Conservation (phyloP, 92 coral and sea anemone species). For the Zoanthus sansibaricus region DNA sequence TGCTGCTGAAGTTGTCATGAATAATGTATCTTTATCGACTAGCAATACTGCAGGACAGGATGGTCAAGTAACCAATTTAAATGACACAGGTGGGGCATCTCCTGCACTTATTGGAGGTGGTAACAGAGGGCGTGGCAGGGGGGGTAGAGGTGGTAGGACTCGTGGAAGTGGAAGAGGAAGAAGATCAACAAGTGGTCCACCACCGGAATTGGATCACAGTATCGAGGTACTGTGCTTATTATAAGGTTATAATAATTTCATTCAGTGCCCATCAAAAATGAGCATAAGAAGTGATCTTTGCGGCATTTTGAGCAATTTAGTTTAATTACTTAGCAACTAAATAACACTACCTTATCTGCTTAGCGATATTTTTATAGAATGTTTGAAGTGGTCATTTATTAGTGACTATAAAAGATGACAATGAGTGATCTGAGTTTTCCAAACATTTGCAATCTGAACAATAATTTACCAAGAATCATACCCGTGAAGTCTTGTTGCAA, state of each 20-base stretch:
- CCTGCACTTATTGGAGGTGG: slow-evolving; percentile 73
- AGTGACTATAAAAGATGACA: no score
- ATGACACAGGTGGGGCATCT: slow-evolving; percentile 61
- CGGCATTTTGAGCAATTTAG: no score
- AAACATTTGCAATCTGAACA: no score
- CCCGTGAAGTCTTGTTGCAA: no score
- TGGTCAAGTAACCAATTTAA: slow-evolving; percentile 68
- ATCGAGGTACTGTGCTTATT: slow-evolving; percentile 74
- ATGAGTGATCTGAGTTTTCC: no score
- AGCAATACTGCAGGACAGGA: slow-evolving; percentile 72
- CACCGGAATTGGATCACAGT: slow-evolving; percentile 96
- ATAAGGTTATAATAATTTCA: not conserved
- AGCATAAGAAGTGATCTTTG: no score
- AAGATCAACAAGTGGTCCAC: slow-evolving; percentile 94
- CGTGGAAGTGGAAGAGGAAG: slow-evolving; percentile 93
- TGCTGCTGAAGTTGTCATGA: slow-evolving; percentile 74
- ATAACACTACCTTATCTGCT: no score
- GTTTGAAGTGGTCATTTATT: no score
- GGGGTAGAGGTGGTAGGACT: slow-evolving; percentile 95
- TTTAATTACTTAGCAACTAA: no score
- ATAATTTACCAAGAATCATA: no score
- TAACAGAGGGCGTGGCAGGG: slow-evolving; percentile 90
- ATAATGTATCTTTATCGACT: slow-evolving; percentile 67
- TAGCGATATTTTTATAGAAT: no score
- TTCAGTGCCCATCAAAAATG: no score